phyloP scores from a whole-genome alignment of 2,113 vertebrate species.

The Nycticebus coucang region DNA sequence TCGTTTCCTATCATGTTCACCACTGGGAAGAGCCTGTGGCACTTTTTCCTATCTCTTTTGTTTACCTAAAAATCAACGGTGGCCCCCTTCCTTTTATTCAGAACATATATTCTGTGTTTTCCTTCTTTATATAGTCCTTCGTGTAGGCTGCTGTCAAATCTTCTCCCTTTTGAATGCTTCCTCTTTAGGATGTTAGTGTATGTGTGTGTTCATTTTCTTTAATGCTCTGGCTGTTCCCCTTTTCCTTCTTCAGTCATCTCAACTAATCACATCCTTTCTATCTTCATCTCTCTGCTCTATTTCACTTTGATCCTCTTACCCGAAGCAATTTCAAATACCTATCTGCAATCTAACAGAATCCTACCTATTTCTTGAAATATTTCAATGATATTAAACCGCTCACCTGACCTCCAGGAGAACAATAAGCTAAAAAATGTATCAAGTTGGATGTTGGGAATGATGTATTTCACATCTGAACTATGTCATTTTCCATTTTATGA shows the following conservation, averaged over 20 bases:
- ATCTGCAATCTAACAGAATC: slow-evolving; percentile 39
- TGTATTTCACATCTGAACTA: slow-evolving; percentile 20
- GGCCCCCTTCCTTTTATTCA: too few relatives aligned
- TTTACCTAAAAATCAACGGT: not conserved
- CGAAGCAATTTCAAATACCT: not conserved
- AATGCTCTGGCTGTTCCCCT: not conserved
- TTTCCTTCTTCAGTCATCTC: not conserved
- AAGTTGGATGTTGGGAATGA: slow-evolving; percentile 17
- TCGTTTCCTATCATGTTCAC: not conserved
- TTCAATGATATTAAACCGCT: not conserved
- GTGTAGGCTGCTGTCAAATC: not conserved
- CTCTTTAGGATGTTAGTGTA: not conserved
- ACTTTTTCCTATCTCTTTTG: not conserved
- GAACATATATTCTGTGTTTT: not conserved
- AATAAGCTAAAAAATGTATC: slow-evolving; percentile 8
- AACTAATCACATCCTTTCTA: not conserved
- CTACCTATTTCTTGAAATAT: not conserved
- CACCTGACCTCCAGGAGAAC: not conserved
- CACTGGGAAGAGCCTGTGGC: not conserved
- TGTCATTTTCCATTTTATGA: slow-evolving; percentile 24
- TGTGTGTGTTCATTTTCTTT: not conserved
- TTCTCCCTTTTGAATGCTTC: not conserved
- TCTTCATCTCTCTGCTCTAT: not conserved
- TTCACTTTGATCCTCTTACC: slow-evolving; percentile 35
- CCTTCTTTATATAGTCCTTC: not conserved